Conservation (phyloP, 2,888 invertebrate species). For the Oscheius sp. region DNA sequence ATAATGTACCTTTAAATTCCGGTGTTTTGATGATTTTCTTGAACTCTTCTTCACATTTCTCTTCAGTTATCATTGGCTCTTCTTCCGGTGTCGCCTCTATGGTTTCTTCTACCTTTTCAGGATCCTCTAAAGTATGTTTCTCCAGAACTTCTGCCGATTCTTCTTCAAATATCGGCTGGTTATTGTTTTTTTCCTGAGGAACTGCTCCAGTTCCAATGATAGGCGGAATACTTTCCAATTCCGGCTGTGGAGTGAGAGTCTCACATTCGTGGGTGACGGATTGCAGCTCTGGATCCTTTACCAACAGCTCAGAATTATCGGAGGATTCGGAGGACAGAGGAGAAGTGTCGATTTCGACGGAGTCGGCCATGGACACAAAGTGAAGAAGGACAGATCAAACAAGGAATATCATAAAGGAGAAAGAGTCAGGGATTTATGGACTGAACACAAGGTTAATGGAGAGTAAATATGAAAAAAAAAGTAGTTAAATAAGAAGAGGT, state of each 20-base stretch:
- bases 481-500: too few relatives aligned
- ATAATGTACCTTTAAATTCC: background rate
- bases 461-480: too few relatives aligned
- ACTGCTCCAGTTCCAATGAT: background rate
- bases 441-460: background rate
- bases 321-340: background rate
- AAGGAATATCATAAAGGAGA: background rate
- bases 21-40: background rate
- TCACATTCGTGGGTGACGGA: conserved; percentile 3
- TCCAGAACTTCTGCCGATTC: background rate
- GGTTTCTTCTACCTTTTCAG: background rate
- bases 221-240: background rate
- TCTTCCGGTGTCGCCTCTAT: background rate
- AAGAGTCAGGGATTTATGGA: background rate
- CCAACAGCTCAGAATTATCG: too few relatives aligned
- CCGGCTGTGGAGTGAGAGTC: background rate
- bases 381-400: background rate
- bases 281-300: background rate
- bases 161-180: background rate
- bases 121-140: background rate
- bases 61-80: background rate
- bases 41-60: background rate
- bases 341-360: background rate
- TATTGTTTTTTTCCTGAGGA: conserved; percentile 7
- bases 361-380: background rate